Conservation (phyloP, 2,888 invertebrate genomes). For the Hemicrepidius hirtus region DNA sequence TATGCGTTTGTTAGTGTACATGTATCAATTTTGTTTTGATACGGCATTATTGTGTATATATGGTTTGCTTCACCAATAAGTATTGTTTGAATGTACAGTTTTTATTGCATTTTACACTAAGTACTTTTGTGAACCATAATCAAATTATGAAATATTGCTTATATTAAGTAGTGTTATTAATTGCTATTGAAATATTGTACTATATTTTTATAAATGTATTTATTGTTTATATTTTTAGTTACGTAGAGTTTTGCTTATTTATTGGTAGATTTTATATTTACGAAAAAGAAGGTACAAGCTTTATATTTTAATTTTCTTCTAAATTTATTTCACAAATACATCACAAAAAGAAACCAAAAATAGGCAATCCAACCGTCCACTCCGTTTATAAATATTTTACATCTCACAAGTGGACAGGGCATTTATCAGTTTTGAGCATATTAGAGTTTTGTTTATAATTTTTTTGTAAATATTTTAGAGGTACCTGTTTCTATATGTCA, state of each 20-base stretch:
- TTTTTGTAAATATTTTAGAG: conserved; percentile 67
- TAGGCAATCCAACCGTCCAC: conserved; percentile 49
- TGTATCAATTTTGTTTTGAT: conserved; percentile 35
- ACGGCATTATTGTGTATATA: conserved; percentile 22
- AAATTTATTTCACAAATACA: conserved; percentile 27
- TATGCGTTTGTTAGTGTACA: conserved; percentile 22
- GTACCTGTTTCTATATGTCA: conserved; percentile 71
- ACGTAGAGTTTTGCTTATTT: conserved; percentile 60
- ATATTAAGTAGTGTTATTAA: conserved; percentile 62
- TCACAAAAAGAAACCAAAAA: conserved; percentile 43
- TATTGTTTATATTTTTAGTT: conserved; percentile 66
- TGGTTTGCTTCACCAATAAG: conserved; percentile 35
- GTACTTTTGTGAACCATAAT: conserved; percentile 57
- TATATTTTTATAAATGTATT: conserved; percentile 70
- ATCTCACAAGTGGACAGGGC: conserved; percentile 43
- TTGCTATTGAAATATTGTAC: conserved; percentile 60
- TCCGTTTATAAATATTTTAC: conserved; percentile 36
- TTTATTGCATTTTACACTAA: conserved; percentile 37
- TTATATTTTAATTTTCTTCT: conserved; percentile 46
- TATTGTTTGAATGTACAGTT: conserved; percentile 41
- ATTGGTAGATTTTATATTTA: conserved; percentile 52
- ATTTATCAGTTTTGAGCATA: conserved; percentile 25
- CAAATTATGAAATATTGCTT: conserved; percentile 63
- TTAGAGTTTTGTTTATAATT: conserved; percentile 36
- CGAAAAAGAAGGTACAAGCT: conserved; percentile 50